Base-by-base conservation (phyloP, 2,113 vertebrate species). In the Pachyramphus minor region DNA sequence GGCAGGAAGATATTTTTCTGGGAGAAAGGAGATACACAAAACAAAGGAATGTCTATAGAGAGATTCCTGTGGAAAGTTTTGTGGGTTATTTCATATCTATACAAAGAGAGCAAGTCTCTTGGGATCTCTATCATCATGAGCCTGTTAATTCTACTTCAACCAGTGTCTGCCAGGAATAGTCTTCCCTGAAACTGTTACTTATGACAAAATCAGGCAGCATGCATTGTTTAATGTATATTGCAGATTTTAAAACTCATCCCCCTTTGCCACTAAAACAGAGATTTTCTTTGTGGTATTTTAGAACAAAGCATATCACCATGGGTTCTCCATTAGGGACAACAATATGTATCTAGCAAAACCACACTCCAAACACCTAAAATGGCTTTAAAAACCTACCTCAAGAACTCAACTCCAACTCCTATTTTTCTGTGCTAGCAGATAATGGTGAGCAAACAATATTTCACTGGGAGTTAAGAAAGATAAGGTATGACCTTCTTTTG, bases 181-280 rank as follows among this genome's bases (percentile, higher is more conserved):
- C 63, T 89, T 44, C 74, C 21, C 44, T 69, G 59, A 95, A 91
- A 96, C 49, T 52, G 21, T 50, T 91, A 64, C 20, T 89, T 87
- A 94, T 28, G 55, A 87, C 45, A 95, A 96, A 97, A 76, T 91
- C 93, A 94, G 89, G 42, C 67, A 91, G 72, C 14, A 13, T 25
- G 50, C 14, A 35, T 28, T 82, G 66, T n/a, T 66, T 93, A 84
- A 95, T 77, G 78, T 47, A 69, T 39, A 55, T 71, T 63, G 52
- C 91, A 95, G 87, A 80, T 80, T 79, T 85, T 21, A 69, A 94
- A 93, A 37, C 5, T 37, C 58, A 84, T 72, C 53, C 58, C 31
- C 7, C 0, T 76, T 82, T 73, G 31, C 49, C 73, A 12, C n/a
- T 93, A 89, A 89, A 93, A 56, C 19, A 90, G 49, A 83, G 37